phyloP scores from a whole-genome alignment of 2,797 vertebrate species.

The Fundulus diaphanus region DNA sequence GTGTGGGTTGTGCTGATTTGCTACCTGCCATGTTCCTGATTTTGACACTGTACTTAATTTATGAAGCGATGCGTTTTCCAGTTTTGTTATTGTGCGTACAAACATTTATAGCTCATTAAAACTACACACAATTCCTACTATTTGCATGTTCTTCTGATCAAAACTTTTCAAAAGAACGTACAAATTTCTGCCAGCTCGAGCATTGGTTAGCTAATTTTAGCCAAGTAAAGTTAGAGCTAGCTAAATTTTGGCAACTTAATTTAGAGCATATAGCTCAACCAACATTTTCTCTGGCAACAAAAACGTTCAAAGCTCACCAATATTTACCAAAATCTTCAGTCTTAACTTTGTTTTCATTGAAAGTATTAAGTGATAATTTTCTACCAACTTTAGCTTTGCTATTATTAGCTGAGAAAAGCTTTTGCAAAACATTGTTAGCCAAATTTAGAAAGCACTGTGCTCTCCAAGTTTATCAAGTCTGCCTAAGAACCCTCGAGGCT shows the following conservation, averaged over 20 bases:
- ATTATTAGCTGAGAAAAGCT: background rate
- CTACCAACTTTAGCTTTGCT: background rate
- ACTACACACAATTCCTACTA: background rate
- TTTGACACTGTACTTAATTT: background rate
- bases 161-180: background rate
- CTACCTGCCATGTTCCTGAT: no score
- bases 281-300: background rate
- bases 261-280: background rate
- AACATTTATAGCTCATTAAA: background rate
- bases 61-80: background rate
- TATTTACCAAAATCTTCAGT: background rate
- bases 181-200: background rate
- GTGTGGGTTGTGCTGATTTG: no score
- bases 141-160: background rate
- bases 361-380: background rate
- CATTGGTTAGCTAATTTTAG: background rate
- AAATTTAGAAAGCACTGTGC: no score
- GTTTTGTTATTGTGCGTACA: background rate
- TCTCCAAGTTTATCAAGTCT: background rate
- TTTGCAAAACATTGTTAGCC: background rate
- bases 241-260: background rate
- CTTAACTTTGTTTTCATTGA: background rate
- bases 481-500: background rate
- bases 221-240: background rate
- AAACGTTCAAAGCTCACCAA: background rate